Evolutionary conservation across 2,888 invertebrate species (phyloP), one percentile per base, ranked within the genome.

Genomic region (Limnephilus marmoratus): DNA sequence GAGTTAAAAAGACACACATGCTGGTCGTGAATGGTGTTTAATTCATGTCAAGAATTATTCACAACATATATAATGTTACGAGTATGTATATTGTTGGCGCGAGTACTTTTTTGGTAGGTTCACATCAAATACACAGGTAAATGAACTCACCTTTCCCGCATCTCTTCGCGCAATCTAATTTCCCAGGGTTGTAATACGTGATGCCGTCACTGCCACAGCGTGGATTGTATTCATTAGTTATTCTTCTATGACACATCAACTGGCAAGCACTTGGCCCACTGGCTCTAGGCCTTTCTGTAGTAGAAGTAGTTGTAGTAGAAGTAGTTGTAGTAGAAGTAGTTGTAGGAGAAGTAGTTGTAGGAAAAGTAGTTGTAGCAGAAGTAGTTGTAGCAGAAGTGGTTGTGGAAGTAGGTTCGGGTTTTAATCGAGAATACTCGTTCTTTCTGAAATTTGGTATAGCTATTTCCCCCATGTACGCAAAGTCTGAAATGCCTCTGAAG

Each of bases 181-280:
- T 93, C 9, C 89, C 91, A n/a, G 92, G 92, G 85, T 94, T 94
- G 12, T 49, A 87, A 85, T 94, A 94, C 3, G 94, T 94, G 2
- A 93, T 85, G 12, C 93, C 93, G 85, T 94, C 93, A 90, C 93
- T 93, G 41, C 94, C 94, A 83, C 94, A 94, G 2, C 94, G 91
- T 0, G 94, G 94, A 85, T 93, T 94, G 89, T 94, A 94, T 90
- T 94, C 93, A 37, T 81, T 89, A 4, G 90, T 90, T 9, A 90
- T 49, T 53, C 31, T 83, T 82, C 13, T 41, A 18, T 90, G 90
- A 53, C 90, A 90, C 11, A 29, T 41, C 18, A 37, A 41, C 45
- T 90, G 90, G 82, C 90, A 90, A 31, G 45, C 53, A 45, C 45
- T 83, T 82, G 49, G 29, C 15, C 13, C 53, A 5, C 37, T 34